Evolutionary conservation across 2,888 invertebrate species (phyloP).

Genomic region (Drosophila siamana): DNA sequence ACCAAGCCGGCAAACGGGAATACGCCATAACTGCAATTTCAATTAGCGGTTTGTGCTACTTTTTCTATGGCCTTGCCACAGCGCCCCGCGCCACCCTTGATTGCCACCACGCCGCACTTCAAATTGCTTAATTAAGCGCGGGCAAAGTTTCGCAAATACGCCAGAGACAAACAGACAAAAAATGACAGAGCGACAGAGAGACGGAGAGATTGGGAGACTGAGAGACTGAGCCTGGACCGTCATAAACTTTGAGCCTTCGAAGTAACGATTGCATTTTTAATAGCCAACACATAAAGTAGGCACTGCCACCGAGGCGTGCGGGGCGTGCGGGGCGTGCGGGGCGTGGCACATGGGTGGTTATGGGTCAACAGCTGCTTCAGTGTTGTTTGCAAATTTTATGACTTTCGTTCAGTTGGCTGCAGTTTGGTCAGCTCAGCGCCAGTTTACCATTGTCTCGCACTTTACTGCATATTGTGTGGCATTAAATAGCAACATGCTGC

Average conservation of each 20-base stretch:
- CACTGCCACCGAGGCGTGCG: not conserved
- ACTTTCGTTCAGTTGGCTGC: slow-evolving; percentile 69
- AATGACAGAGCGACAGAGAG: slow-evolving; percentile 11
- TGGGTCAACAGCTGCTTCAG: slow-evolving; percentile 20
- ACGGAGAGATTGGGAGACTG: no score
- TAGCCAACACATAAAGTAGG: slow-evolving; percentile 61
- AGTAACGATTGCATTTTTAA: slow-evolving; percentile 75
- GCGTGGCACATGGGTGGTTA: not conserved
- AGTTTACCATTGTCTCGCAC: slow-evolving; percentile 32
- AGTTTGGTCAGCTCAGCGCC: slow-evolving; percentile 51
- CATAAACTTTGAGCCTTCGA: slow-evolving; percentile 74
- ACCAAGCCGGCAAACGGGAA: slow-evolving; percentile 47
- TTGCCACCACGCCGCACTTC: slow-evolving; percentile 49
- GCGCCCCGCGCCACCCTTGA: not conserved
- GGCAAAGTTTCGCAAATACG: slow-evolving; percentile 74
- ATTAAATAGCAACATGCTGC: slow-evolving; percentile 30
- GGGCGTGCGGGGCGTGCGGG: not conserved
- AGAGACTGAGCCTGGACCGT: slow-evolving; percentile 25
- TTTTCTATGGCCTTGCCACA: slow-evolving; percentile 51
- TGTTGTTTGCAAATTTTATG: slow-evolving; percentile 67
- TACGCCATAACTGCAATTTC: slow-evolving; percentile 76
- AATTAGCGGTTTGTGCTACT: slow-evolving; percentile 76
- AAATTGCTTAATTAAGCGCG: slow-evolving; percentile 80
- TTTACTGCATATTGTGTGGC: slow-evolving; percentile 59
- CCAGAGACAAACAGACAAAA: slow-evolving; percentile 31